Evolutionary conservation across 2,888 invertebrate genomes (phyloP).

Genomic region (Cryptops parisi): DNA sequence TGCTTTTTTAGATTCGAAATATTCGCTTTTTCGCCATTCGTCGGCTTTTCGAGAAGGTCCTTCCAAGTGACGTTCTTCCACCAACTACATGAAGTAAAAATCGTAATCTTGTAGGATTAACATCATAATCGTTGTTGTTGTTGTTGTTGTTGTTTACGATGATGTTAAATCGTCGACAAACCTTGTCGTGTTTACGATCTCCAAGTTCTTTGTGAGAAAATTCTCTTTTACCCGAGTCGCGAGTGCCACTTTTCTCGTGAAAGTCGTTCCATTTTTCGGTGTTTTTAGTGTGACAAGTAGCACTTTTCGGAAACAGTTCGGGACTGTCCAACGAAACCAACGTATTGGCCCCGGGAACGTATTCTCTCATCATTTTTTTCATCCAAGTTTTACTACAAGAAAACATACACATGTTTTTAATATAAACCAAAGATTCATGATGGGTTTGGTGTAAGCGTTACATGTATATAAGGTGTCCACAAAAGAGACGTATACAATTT

Average conservation of each 20-base stretch:
- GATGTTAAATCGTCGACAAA: neutral
- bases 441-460: too few relatives aligned
- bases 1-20: neutral
- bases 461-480: too few relatives aligned
- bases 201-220: neutral
- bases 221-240: neutral
- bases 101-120: too few relatives aligned
- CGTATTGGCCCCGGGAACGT: neutral
- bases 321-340: neutral
- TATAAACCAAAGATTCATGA: too few relatives aligned
- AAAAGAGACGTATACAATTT: too few relatives aligned
- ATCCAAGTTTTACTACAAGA: too few relatives aligned
- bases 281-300: neutral
- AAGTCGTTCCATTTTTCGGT: neutral
- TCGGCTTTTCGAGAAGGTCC: neutral
- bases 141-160: too few relatives aligned
- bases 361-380: neutral
- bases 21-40: neutral
- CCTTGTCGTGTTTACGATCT: neutral
- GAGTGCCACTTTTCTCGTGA: neutral
- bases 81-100: neutral
- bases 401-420: too few relatives aligned
- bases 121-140: too few relatives aligned
- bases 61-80: neutral
- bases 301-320: neutral